Base-by-base conservation (phyloP, 2,888 invertebrate genomes). In the Stenolophus ochropezus region DNA sequence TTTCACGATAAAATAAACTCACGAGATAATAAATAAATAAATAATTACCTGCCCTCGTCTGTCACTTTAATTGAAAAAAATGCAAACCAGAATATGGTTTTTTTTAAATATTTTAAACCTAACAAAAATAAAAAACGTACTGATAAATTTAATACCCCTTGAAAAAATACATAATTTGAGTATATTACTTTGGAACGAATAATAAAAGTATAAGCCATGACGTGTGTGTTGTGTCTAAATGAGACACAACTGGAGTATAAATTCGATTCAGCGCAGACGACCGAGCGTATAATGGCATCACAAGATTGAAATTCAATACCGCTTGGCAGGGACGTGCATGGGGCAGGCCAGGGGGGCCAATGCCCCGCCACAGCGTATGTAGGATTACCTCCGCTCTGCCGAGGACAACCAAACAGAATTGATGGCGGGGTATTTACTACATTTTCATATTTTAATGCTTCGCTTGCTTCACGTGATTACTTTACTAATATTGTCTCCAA, bases 231-330 rank as follows among this genome's bases (percentile, higher is more conserved):
- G 6, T 42, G 33, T 42, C 2, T 53, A 53, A 53, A 53, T 53
- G 51, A 53, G 51, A 53, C 51, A 53, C 51, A 53, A 6, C 16
- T 56, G 3, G 21, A 11, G 58, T 6, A 76, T 76, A 76, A 76
- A 76, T 76, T 76, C 58, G 33, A 76, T 76, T 51, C 20, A 1
- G 53, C 20, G 20, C 23, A 76, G 56, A 58, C 58, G 58, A 20
- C 76, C 25, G 18, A 42, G 56, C 27, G 58, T 27, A 49, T 76
- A 76, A 76, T 76, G 58, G 76, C 76, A 58, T 76, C 58, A 47
- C 58, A 76, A 58, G 76, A 76, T 76, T 76, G 76, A 76, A 76
- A 76, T 76, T 76, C 76, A 76, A 76, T 76, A 76, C 58, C 53
- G 51, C 20, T 20, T 58, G 58, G 8, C 61, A 61, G 11, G 23